phyloP scores from a whole-genome alignment of 2,113 vertebrate species.

The Brachypteracias leptosomus region DNA sequence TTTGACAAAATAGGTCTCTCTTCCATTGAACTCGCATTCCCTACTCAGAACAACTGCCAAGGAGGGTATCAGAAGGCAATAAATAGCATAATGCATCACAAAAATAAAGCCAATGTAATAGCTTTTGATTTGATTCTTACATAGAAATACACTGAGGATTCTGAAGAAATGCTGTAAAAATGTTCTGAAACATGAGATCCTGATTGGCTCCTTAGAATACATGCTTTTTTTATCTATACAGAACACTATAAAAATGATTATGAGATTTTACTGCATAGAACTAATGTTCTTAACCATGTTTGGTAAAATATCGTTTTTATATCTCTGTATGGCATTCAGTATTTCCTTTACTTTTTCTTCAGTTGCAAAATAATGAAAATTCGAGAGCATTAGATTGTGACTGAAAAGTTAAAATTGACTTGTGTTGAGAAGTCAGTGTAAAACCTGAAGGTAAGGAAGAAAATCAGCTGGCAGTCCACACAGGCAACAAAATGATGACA shows the following conservation, averaged over 20 bases:
- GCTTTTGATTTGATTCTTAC: not conserved
- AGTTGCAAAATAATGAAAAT: not conserved
- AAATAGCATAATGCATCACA: not conserved
- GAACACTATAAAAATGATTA: not conserved
- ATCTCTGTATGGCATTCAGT: not conserved
- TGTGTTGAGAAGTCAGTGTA: not conserved
- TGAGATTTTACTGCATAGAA: not conserved
- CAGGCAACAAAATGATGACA: not conserved
- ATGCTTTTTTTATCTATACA: fast-evolving
- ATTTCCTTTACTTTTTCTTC: not conserved
- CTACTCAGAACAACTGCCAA: not conserved
- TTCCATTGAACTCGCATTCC: not conserved
- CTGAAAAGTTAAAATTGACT: not conserved
- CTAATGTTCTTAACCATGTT: not conserved
- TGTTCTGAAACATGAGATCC: not conserved
- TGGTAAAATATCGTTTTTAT: not conserved
- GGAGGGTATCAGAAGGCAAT: not conserved
- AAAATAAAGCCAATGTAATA: not conserved
- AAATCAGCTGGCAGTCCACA: not conserved
- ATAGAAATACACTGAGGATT: not conserved
- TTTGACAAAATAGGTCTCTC: not conserved
- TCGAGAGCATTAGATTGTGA: not conserved
- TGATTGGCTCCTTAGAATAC: not conserved
- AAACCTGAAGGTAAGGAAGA: not conserved
- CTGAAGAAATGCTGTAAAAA: not conserved